Percentiles rank a stretch among this genome's conserved stretches.
phyloP scores from a whole-genome alignment of 2,888 invertebrate genomes.

The Pristionchus entomophagus region DNA sequence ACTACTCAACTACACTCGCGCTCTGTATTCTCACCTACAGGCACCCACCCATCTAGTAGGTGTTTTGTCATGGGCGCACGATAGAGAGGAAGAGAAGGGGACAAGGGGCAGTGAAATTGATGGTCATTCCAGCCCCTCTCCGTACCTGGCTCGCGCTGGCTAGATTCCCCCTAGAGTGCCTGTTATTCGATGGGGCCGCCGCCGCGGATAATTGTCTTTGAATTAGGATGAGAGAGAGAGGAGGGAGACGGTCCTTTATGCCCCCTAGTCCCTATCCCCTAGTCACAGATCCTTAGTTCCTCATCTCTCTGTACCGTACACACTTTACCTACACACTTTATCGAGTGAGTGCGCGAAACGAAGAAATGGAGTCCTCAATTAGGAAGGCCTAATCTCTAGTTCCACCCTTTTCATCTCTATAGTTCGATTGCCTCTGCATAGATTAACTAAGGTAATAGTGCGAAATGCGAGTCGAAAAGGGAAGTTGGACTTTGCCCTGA shows the following conservation, averaged over 20 bases:
- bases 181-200: neutral
- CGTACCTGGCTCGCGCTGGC: constrained; percentile 31
- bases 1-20: neutral
- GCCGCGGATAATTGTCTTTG: constrained; percentile 29
- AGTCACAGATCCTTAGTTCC: neutral
- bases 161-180: neutral
- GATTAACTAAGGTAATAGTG: neutral
- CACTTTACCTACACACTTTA: too few relatives aligned
- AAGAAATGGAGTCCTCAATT: neutral
- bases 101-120: neutral
- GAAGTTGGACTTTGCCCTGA: neutral
- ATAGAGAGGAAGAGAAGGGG: neutral
- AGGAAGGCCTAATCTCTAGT: too few relatives aligned
- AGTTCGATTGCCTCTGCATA: too few relatives aligned
- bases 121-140: neutral
- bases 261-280: neutral
- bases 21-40: neutral
- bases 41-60: neutral
- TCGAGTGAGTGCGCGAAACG: neutral
- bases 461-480: neutral
- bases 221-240: neutral
- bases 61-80: neutral
- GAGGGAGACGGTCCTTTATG: neutral
- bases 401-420: neutral
- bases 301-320: too few relatives aligned